Conservation (phyloP, 2,797 vertebrate species). For the Neosalanx taihuensis region DNA sequence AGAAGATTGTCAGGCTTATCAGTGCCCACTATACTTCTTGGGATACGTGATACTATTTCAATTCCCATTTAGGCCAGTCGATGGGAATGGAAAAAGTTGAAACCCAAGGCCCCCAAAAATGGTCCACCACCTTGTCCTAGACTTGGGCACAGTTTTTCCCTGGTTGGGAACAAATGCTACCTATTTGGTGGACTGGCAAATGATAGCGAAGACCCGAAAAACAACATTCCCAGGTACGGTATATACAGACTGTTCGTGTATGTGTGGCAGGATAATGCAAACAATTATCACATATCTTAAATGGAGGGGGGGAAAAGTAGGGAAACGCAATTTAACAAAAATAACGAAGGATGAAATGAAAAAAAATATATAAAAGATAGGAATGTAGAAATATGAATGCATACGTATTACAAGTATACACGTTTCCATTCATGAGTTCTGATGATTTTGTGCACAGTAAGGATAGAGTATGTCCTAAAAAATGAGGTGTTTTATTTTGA, state of each 20-base stretch:
- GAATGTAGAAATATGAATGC: no score
- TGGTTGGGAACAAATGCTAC: conserved; percentile 96
- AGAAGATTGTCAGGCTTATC: no score
- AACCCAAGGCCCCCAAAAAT: conserved; percentile 94
- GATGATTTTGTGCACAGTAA: background rate
- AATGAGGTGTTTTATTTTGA: background rate
- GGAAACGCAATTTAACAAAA: no score
- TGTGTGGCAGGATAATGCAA: no score
- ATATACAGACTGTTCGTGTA: background rate
- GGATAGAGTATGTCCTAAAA: background rate
- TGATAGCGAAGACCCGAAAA: conserved; percentile 96
- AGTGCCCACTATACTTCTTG: background rate
- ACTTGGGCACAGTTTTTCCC: conserved; percentile 93
- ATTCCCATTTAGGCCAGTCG: conserved; percentile 82
- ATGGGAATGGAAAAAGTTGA: conserved; percentile 97
- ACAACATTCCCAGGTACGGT: conserved; percentile 92
- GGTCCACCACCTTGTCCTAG: conserved; percentile 92
- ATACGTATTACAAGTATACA: no score
- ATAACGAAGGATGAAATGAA: no score
- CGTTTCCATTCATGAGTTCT: background rate
- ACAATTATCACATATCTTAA: no score
- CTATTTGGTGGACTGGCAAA: conserved; percentile 93
- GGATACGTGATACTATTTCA: conserved; percentile 10
- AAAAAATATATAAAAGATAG: no score
- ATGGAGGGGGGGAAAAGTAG: no score